A percentile compares a stretch with the other conserved stretches of the same genome.
Conservation (phyloP, 2,797 vertebrate species). For the Ceyx erithaca region DNA sequence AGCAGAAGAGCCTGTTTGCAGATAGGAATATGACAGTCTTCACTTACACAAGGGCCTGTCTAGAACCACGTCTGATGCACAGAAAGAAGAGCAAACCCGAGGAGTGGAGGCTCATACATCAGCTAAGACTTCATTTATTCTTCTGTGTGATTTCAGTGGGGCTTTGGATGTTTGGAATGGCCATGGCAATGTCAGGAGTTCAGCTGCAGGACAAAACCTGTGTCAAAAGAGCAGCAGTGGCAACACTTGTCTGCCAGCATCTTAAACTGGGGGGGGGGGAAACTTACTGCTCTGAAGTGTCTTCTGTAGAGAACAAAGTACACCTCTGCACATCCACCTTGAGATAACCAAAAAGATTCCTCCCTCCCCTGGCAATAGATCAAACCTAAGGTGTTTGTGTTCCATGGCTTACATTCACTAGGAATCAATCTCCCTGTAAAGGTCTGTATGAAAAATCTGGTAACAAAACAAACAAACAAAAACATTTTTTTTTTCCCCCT, state of each 20-base stretch:
- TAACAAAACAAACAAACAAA: constrained; percentile 28
- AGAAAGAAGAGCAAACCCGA: not conserved
- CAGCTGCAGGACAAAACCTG: not conserved
- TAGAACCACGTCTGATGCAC: not conserved
- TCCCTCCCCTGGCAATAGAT: constrained; percentile 19
- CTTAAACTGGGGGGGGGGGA: not conserved
- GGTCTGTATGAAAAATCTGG: constrained; percentile 51
- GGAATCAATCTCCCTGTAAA: constrained; percentile 60
- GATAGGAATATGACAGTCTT: constrained; percentile 42
- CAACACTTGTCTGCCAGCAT: not conserved
- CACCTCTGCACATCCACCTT: not conserved
- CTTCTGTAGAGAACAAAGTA: not conserved
- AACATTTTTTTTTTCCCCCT: not conserved
- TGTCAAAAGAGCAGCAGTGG: not conserved
- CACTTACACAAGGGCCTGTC: not conserved
- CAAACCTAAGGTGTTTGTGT: constrained; percentile 53
- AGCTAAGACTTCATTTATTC: not conserved
- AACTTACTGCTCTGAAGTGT: not conserved
- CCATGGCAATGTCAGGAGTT: not conserved
- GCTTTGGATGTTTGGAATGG: not conserved
- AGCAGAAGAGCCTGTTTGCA: constrained; percentile 49
- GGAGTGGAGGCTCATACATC: not conserved
- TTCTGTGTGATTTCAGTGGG: rapidly evolving
- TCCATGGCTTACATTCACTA: not conserved
- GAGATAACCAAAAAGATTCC: not conserved